These are phyloP conservation scores for Epicampocera succincta DNA, from an alignment of 2,888 invertebrate genomes.

Conservation along the genomic window DNA sequence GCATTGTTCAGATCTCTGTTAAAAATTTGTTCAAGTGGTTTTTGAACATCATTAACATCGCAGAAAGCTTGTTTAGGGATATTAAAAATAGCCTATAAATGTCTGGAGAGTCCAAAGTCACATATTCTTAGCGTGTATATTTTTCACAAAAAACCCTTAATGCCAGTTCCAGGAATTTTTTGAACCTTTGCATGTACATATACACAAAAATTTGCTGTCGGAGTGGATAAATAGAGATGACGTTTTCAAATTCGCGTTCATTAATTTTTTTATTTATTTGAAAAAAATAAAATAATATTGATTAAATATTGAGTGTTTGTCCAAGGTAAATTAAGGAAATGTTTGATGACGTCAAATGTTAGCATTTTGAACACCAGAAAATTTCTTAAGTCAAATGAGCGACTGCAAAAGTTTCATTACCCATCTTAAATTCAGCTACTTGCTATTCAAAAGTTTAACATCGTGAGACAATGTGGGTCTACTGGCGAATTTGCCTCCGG, in stretches of 20 bases:
- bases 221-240: conserved; percentile 47
- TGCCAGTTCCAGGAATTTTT: conserved; percentile 53
- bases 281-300: too few relatives aligned
- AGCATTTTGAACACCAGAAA: too few relatives aligned
- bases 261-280: too few relatives aligned
- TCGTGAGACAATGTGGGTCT: too few relatives aligned
- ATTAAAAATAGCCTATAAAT: background rate
- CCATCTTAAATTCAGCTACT: too few relatives aligned
- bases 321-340: too few relatives aligned
- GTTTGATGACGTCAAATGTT: too few relatives aligned
- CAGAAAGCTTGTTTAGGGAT: background rate
- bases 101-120: conserved; percentile 2
- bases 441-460: too few relatives aligned
- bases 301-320: too few relatives aligned
- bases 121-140: conserved; percentile 20
- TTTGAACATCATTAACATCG: background rate
- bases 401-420: too few relatives aligned
- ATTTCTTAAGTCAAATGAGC: too few relatives aligned
- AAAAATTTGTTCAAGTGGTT: conserved; percentile 10
- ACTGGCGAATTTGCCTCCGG: too few relatives aligned
- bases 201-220: conserved; percentile 20
- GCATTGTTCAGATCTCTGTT: background rate
- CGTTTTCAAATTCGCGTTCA: background rate
- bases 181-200: conserved; percentile 47
- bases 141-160: conserved; percentile 42